Evolutionary conservation across 1,140 invertebrate genomes (phyloP), one percentile per base, ranked within the genome.

Genomic region (Potamilus streckersoni): DNA sequence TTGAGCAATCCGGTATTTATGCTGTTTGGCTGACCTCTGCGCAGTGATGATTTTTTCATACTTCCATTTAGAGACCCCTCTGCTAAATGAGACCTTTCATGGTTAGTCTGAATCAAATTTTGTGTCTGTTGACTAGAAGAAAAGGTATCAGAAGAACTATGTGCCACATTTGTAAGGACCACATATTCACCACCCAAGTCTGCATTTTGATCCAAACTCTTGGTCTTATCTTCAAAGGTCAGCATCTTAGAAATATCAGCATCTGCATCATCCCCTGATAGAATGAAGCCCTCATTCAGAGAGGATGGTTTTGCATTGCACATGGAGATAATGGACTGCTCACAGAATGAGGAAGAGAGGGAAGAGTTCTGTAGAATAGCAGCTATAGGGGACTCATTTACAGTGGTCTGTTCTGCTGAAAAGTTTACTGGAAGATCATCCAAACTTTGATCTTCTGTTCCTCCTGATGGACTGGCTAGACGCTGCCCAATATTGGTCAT

Each of bases 1-100:
- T 82, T 80, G 31, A 83, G 70, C 65, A 87, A 71, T 27, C 86
- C 86, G 76, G 81, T 84, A 59, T 80, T 79, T n/a, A 86, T 70
- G 13, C 85, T 84, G 73, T 87, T 89, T 0, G 86, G 86, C 23
- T 80, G 78, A 14, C 86, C 87, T 49, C 86, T 68, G 65, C 79
- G 74, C n/a, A 87, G 71, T n/a, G 66, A 74, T 14, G 69, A 65
- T 55, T 79, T 78, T 69, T 71, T 31, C 63, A 62, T 62, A 71
- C 71, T 70, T 71, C 74, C 20, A 58, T 80, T 74, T 2, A 77
- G 38, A 11, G 68, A 76, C 59, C 71, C 73, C n/a, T 85, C 80
- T 1, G 74, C 71, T n/a, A 82, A 86, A 16, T 71, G 66, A 57
- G 82, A 83, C 12, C 80, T 63, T 19, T 61, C 71, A 57, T 74